phyloP scores from a whole-genome alignment of 2,797 vertebrate species.

The Pantherophis alleghaniensis region DNA sequence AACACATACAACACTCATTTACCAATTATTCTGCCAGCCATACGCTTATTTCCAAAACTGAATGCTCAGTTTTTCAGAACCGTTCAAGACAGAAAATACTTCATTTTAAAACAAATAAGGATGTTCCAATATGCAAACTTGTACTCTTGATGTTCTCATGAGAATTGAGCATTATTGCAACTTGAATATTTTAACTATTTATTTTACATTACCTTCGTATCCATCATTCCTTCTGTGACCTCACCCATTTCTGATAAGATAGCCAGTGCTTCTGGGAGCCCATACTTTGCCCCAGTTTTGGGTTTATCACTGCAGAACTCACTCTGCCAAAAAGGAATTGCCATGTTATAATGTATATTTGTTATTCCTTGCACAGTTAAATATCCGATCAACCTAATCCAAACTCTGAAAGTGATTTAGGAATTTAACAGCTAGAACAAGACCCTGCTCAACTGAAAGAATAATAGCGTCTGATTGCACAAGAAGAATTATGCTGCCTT shows the following conservation, averaged over 20 bases:
- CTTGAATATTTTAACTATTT: not conserved
- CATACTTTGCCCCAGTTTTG: slow-evolving; percentile 93
- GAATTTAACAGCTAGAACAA: not conserved
- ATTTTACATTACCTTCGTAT: slow-evolving; percentile 84
- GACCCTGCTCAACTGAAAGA: not conserved
- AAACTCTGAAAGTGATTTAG: not conserved
- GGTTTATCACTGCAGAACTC: slow-evolving; percentile 99
- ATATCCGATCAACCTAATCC: not conserved
- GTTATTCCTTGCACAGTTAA: not conserved
- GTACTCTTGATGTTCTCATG: not conserved
- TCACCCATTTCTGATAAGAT: slow-evolving; percentile 98
- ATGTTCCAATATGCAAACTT: not conserved
- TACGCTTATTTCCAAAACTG: not conserved
- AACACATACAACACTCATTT: not conserved
- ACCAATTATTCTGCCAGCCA: not conserved
- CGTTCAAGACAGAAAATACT: not conserved
- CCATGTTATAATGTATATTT: not conserved
- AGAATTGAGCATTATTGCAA: not conserved
- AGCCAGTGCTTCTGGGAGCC: slow-evolving; percentile 89
- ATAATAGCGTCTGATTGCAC: not conserved
- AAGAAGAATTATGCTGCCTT: no score
- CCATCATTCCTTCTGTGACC: slow-evolving; percentile 97
- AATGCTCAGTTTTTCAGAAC: not conserved
- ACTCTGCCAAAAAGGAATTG: slow-evolving; percentile 74
- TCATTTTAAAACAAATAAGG: not conserved